Percentiles rank a stretch among this genome's conserved stretches.
Evolutionary conservation across 2,113 vertebrate species (phyloP).

Genomic region (Proterorhinus semilunaris): DNA sequence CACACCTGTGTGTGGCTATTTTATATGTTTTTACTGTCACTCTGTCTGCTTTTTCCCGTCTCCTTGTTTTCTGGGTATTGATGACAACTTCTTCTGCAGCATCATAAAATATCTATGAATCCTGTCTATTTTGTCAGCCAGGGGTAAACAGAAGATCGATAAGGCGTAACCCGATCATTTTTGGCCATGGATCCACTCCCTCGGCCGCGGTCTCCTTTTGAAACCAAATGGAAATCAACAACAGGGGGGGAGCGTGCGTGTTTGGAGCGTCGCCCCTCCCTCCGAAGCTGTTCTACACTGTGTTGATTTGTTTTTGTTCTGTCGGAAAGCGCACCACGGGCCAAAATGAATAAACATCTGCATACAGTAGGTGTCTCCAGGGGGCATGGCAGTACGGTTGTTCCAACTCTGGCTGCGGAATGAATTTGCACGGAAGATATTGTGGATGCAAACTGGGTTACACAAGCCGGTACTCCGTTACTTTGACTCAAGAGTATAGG

Average conservation of each 20-base stretch:
- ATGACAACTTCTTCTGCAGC: constrained; percentile 62
- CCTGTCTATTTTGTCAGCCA: constrained; percentile 75
- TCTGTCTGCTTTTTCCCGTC: constrained; percentile 2
- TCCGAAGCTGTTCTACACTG: constrained; percentile 54
- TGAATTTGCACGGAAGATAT: constrained; percentile 49
- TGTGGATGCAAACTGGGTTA: constrained; percentile 49
- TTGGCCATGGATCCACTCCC: constrained; percentile 65
- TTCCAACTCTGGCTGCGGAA: constrained; percentile 43
- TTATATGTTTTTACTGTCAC: not conserved
- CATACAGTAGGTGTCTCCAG: constrained; percentile 47
- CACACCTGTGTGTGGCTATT: not conserved
- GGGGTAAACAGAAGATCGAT: constrained; percentile 73
- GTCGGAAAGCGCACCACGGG: constrained; percentile 65
- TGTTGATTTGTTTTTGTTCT: constrained; percentile 68
- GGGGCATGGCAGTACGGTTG: constrained; percentile 27
- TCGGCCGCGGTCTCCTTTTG: constrained; percentile 41
- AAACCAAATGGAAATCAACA: constrained; percentile 43
- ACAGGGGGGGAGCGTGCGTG: not conserved
- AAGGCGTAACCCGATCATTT: constrained; percentile 62
- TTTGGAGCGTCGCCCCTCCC: constrained; percentile 38
- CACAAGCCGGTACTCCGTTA: no score
- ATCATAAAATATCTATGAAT: constrained; percentile 74
- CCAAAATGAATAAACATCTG: constrained; percentile 71
- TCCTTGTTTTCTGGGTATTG: constrained; percentile 49
- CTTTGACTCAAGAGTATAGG: no score